Evolutionary conservation across 2,113 vertebrate genomes (phyloP).

Genomic region (Procapra przewalskii): DNA sequence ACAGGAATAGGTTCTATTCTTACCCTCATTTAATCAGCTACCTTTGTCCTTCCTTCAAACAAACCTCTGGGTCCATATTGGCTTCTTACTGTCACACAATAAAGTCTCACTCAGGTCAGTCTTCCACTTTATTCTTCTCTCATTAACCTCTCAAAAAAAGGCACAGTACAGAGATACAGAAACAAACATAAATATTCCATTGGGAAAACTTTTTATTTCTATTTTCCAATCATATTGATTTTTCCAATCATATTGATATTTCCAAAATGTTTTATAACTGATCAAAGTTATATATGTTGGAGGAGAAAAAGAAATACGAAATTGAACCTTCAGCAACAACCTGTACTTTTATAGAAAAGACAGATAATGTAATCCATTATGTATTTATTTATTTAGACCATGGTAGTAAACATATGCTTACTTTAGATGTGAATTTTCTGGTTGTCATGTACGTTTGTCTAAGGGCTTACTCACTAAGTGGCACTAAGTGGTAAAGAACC

Average conservation of each 20-base stretch:
- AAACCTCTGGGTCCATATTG: background rate
- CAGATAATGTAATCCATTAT: background rate
- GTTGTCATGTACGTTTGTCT: constrained; percentile 60
- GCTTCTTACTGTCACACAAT: background rate
- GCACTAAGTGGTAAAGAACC: background rate
- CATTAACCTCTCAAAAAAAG: background rate
- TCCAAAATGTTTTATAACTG: background rate
- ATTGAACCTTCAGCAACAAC: background rate
- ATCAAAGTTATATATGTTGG: background rate
- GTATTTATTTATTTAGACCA: constrained; percentile 32
- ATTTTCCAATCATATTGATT: background rate
- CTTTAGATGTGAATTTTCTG: constrained; percentile 60
- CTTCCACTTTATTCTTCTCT: background rate
- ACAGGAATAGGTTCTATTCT: background rate
- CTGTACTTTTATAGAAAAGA: background rate
- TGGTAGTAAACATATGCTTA: constrained; percentile 22
- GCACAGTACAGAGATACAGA: background rate
- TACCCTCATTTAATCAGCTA: background rate
- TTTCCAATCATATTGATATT: background rate
- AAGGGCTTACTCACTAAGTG: background rate
- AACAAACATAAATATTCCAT: background rate
- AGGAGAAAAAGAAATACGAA: background rate
- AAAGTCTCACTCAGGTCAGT: background rate
- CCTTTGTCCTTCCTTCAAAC: background rate
- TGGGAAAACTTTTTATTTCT: background rate